Conservation (phyloP, 2,888 invertebrate species). For the Amblyjoppa fuscipennis region DNA sequence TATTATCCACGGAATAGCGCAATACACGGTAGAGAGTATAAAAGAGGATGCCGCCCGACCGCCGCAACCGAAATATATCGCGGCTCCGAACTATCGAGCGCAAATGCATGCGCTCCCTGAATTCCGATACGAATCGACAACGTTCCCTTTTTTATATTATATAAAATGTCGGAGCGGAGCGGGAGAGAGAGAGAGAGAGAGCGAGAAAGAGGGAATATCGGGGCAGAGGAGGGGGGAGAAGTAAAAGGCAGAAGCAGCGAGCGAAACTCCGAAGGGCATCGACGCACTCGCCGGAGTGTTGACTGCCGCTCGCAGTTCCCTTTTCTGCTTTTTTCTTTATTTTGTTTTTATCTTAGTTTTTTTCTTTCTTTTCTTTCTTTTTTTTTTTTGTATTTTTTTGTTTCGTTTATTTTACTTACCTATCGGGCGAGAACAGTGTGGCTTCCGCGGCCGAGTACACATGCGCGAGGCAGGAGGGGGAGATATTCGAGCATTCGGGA, state of each 20-base stretch:
- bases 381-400: not conserved
- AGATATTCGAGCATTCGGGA: conserved; percentile 48
- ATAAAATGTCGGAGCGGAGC: not conserved
- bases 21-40: conserved; percentile 17
- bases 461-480: not conserved
- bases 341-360: not conserved
- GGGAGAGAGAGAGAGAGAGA: not conserved
- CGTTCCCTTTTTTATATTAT: conserved; percentile 9
- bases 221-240: not conserved
- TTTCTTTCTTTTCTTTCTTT: not conserved
- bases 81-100: conserved; percentile 60
- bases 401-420: not conserved
- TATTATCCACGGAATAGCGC: conserved; percentile 27
- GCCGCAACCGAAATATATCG: conserved; percentile 59
- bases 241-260: conserved; percentile 9
- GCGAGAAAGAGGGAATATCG: not conserved
- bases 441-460: not conserved
- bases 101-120: conserved; percentile 68
- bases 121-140: conserved; percentile 73
- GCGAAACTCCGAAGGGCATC: conserved; percentile 13
- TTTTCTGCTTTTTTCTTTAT: conserved; percentile 11
- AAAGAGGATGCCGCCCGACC: conserved; percentile 59
- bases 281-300: conserved; percentile 20
- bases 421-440: conserved; percentile 13
- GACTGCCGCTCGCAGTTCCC: conserved; percentile 16